These are phyloP conservation scores for Synergus itoensis DNA, from an alignment of 2,888 invertebrate species.

Conservation along the genomic window DNA sequence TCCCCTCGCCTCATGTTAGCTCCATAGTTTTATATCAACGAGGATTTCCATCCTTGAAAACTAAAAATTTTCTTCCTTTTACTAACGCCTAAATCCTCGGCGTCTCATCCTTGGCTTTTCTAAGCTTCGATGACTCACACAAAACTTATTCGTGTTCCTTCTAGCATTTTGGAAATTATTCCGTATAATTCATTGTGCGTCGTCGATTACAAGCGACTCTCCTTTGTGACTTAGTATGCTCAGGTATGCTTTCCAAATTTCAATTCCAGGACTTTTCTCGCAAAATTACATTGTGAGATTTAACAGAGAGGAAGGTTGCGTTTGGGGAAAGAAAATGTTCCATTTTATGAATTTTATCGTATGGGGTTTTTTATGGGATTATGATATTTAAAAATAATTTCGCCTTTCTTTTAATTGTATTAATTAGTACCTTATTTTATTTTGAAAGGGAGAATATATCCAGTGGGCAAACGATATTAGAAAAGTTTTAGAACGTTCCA, in stretches of 20 bases:
- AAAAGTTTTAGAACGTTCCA: too few relatives aligned
- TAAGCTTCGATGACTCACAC: not conserved
- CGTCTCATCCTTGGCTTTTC: not conserved
- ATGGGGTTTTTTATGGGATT: not conserved
- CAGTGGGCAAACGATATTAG: too few relatives aligned
- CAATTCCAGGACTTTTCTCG: not conserved
- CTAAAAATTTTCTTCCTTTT: not conserved
- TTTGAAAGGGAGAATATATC: not conserved
- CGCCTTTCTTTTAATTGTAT: not conserved
- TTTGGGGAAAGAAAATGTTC: not conserved
- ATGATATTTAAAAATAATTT: not conserved
- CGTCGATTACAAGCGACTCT: constrained; percentile 49
- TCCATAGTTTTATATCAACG: constrained; percentile 32
- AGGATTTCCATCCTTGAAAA: constrained; percentile 18
- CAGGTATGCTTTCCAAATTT: constrained; percentile 1
- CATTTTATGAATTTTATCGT: not conserved
- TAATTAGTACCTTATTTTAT: not conserved
- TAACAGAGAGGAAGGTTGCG: too few relatives aligned
- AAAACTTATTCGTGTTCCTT: not conserved
- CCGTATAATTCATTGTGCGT: constrained; percentile 52
- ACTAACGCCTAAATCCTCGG: not conserved
- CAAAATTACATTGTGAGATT: not conserved
- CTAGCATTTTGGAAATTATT: constrained; percentile 24
- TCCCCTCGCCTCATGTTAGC: constrained; percentile 55
- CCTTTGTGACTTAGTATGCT: constrained; percentile 36